Percentiles rank a stretch among this genome's conserved stretches.
phyloP scores from a whole-genome alignment of 2,888 invertebrate genomes.

The Ephialtes manifestator region DNA sequence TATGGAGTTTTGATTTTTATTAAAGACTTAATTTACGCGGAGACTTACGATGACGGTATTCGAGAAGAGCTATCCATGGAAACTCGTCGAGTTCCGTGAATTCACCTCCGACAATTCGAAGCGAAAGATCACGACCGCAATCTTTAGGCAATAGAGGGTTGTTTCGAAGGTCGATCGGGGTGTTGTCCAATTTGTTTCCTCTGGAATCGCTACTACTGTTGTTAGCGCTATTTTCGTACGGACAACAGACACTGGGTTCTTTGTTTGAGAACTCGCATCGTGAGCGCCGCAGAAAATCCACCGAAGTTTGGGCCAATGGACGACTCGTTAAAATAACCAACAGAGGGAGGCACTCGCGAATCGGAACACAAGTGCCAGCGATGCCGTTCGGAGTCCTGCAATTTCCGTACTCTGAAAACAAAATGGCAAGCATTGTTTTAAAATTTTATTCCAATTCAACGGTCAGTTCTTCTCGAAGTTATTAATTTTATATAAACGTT shows the following conservation, averaged over 20 bases:
- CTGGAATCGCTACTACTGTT: neutral
- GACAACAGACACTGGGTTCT: conserved; percentile 88
- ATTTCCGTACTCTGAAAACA: conserved; percentile 50
- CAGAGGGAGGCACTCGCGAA: conserved; percentile 86
- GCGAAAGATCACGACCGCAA: conserved; percentile 80
- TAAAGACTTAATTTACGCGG: neutral
- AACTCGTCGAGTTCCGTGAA: conserved; percentile 87
- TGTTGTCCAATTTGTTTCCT: neutral
- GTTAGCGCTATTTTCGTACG: neutral
- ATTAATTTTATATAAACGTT: too few species aligned
- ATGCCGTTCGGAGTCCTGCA: conserved; percentile 86
- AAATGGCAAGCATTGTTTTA: neutral
- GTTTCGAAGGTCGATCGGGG: conserved; percentile 34
- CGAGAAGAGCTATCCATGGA: conserved; percentile 88
- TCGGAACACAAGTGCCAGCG: conserved; percentile 86
- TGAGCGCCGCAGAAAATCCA: conserved; percentile 88
- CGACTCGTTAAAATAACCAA: conserved; percentile 84
- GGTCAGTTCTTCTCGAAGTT: too few species aligned
- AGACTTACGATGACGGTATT: conserved; percentile 84
- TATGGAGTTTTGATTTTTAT: neutral
- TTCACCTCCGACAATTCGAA: conserved; percentile 86
- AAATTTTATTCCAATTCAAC: neutral
- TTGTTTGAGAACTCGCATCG: conserved; percentile 89
- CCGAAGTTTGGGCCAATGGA: conserved; percentile 84
- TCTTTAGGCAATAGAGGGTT: conserved; percentile 77